Evolutionary conservation across 2,113 vertebrate genomes (phyloP).

Genomic region (Epinephelus cyanopodus): DNA sequence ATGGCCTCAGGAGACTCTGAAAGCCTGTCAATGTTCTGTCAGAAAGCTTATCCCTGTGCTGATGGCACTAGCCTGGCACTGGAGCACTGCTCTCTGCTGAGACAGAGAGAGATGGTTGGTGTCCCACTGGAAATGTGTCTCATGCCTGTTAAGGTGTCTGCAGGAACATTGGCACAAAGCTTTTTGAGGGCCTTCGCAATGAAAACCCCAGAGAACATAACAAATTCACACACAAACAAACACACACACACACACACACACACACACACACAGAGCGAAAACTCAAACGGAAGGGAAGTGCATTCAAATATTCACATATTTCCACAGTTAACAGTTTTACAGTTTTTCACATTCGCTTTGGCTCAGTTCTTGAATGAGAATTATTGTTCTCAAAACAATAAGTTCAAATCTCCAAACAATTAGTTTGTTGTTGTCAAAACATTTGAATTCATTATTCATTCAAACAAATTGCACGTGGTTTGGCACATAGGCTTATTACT

Average conservation of each 20-base stretch:
- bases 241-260: not conserved
- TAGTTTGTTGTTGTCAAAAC: too few species aligned
- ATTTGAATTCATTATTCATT: too few species aligned
- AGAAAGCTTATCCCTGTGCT: slow-evolving; percentile 61
- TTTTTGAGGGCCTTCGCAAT: slow-evolving; percentile 1
- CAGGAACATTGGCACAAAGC: slow-evolving; percentile 35
- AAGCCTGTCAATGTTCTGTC: slow-evolving; percentile 63
- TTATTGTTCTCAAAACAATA: too few species aligned
- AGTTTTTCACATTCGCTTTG: too few species aligned
- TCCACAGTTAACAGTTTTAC: not conserved
- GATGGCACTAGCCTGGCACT: slow-evolving; percentile 59
- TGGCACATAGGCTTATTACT: too few species aligned
- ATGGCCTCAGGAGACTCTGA: slow-evolving; percentile 61
- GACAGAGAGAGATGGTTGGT: slow-evolving; percentile 54
- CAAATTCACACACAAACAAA: slow-evolving; percentile 4
- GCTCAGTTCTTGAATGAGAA: too few species aligned
- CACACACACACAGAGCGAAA: not conserved
- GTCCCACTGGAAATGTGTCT: slow-evolving; percentile 71
- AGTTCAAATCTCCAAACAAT: too few species aligned
- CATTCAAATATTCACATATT: not conserved
- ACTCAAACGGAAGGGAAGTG: not conserved
- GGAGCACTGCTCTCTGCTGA: slow-evolving; percentile 53
- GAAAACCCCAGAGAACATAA: slow-evolving; percentile 14
- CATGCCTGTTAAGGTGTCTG: slow-evolving; percentile 60
- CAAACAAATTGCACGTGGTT: too few species aligned